These are phyloP conservation scores for Montipora efflorescens DNA, from an alignment of 64 coral and sea anemone genomes.

Conservation along the genomic window DNA sequence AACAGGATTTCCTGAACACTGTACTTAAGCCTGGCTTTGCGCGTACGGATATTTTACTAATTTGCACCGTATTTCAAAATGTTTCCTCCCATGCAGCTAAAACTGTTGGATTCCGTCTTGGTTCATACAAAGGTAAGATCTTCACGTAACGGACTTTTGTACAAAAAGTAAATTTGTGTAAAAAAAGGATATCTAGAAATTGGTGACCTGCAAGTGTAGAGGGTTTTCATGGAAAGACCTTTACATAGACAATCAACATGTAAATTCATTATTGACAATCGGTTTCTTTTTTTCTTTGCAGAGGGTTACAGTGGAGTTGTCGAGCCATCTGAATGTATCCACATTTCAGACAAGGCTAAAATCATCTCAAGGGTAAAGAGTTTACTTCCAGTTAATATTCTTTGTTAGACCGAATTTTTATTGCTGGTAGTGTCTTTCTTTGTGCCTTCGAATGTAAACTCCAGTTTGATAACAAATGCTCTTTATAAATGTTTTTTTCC, in stretches of 20 bases:
- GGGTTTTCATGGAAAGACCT: too few relatives aligned
- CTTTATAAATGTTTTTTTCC: too few relatives aligned
- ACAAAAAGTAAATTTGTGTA: too few relatives aligned
- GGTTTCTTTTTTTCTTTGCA: background rate
- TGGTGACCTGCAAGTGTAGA: too few relatives aligned
- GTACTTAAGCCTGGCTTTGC: background rate
- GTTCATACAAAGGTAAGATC: slow-evolving; percentile 85
- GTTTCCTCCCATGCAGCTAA: slow-evolving; percentile 47
- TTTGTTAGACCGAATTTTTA: background rate
- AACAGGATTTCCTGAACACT: background rate
- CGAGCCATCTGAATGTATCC: slow-evolving; percentile 84
- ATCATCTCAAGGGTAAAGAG: slow-evolving; percentile 64
- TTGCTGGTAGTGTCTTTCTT: too few relatives aligned
- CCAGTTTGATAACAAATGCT: too few relatives aligned
- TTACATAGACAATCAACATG: too few relatives aligned
- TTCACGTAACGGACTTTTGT: too few relatives aligned
- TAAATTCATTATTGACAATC: too few relatives aligned
- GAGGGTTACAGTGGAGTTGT: slow-evolving; percentile 96
- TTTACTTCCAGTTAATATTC: background rate
- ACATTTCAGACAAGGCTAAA: slow-evolving; percentile 91
- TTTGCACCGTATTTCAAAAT: background rate
- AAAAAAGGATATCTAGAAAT: too few relatives aligned
- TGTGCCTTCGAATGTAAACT: too few relatives aligned
- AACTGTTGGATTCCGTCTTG: slow-evolving; percentile 94
- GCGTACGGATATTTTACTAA: background rate